Base-by-base conservation (phyloP, 2,797 vertebrate genomes). In the Nyctalus aviator region DNA sequence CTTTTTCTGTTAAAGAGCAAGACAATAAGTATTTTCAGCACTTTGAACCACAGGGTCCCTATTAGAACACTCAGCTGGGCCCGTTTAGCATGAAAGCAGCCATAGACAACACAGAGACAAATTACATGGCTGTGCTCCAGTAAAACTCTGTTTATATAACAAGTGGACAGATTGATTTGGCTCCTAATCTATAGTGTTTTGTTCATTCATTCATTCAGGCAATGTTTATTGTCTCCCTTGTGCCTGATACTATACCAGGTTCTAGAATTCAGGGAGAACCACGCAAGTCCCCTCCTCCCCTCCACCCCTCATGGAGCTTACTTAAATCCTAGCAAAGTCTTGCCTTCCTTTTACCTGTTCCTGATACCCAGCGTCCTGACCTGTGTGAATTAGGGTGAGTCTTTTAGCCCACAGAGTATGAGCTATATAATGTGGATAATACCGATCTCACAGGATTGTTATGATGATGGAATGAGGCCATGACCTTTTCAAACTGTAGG, bases 111-210 rank as follows among this genome's bases (percentile, higher is more conserved):
- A 72, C 17, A 50, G 23, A 81, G 79, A 71, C 7, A 55, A 92
- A 69, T 20, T 57, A 12, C 18, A 41, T 27, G 32, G 14, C 53
- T n/a, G 13, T 3, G 20, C 59, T 75, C 73, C 53, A 73, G 53
- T 37, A 82, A 93, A 84, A 83, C 46, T 92, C 82, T 77, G 88
- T 57, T 84, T 78, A 89, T 78, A 71, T 87, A 90, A 75, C 5
- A 84, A 85, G 55, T 23, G 57, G 72, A 81, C 77, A 46, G 48
- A 30, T 23, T 66, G 90, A 76, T 66, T 79, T 23, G 13, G 13
- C 72, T 83, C 37, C 71, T 86, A n/a, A 57, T 32, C 50, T 66
- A 25, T 0, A 35, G 30, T 17, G 27, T 20, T 69, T 92, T 57
- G 27, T 68, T 81, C n/a, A 35, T 71, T 92, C 71, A 37, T 69